Evolutionary conservation across 2,797 vertebrate genomes (phyloP), one percentile per base, ranked within the genome.

Genomic region (Helarctos malayanus): DNA sequence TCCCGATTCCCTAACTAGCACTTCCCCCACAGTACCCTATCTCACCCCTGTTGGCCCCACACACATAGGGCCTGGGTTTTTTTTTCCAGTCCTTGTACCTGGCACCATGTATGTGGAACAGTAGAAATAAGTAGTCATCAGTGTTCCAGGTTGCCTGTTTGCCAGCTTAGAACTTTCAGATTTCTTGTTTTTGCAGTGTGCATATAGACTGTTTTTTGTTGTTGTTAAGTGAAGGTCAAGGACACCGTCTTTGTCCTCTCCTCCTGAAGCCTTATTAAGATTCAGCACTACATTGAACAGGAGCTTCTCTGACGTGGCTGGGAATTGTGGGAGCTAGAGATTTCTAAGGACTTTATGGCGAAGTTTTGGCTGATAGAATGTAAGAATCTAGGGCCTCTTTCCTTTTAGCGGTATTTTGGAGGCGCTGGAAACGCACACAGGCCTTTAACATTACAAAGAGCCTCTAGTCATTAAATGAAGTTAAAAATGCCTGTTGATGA

Each of bases 221-320:
- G 14, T 75, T 81, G 16, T 73, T 93, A 82, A 86, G 80, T 85
- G 41, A 85, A 93, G 54, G 18, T 79, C 81, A 89, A 56, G 68
- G 25, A 49, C 68, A 32, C 45, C n/a, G 69, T 59, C 45, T 92
- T 94, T 91, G 76, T 91, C 83, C 8, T 95, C 65, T 89, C 79
- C 57, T 95, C 16, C 13, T 83, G 59, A 13, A 83, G 3, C 32
- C 38, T 90, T 92, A 52, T 92, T 82, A 90, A 52, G 32, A 91
- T 93, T 90, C 85, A 89, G 3, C 35, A 85, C 29, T 73, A 10
- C 68, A 41, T 38, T 82, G 49, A 92, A 80, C 12, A 76, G 69
- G 54, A 95, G 19, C 35, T 68, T 91, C 63, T 88, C 54, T 75
- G 63, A 79, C 2, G 2, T 68, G n/a, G 29, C 47, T 59, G 29